A percentile compares a stretch with the other conserved stretches of the same genome.
phyloP scores from a whole-genome alignment of 2,797 vertebrate species.

The Cossypha heuglini region DNA sequence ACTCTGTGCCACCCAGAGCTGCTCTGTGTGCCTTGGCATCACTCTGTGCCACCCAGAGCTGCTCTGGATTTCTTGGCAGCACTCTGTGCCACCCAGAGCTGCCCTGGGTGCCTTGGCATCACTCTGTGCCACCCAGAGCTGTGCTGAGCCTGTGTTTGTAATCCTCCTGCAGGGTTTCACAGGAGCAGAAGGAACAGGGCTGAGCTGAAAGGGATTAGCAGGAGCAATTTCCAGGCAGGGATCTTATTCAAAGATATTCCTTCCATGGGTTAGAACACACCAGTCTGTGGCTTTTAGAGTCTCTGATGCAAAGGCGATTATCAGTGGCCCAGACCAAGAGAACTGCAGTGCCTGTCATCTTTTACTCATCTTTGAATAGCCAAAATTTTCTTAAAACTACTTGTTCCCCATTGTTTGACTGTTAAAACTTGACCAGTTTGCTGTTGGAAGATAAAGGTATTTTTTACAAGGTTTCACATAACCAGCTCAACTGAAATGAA shows the following conservation, averaged over 20 bases:
- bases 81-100: background rate
- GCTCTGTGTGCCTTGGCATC: too few species aligned
- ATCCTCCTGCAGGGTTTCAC: background rate
- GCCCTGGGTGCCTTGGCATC: background rate
- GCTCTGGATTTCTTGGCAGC: too few species aligned
- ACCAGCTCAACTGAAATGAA: background rate
- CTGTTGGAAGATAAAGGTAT: background rate
- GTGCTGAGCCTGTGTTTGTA: background rate
- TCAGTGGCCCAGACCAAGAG: background rate
- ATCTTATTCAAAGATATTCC: background rate
- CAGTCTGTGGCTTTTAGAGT: background rate
- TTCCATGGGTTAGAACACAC: background rate
- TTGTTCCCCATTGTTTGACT: background rate
- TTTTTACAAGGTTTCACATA: background rate
- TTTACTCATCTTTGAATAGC: background rate
- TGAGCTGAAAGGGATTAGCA: slow-evolving; percentile 27
- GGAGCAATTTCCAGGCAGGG: background rate
- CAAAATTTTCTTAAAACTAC: background rate
- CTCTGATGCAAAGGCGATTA: background rate
- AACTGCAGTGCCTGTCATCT: background rate
- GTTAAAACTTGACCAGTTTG: background rate
- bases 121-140: background rate
- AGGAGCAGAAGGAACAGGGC: background rate
- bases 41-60: too few species aligned
- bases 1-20: too few species aligned